Conservation (phyloP, 2,888 invertebrate genomes). For the Galeruca laticollis region DNA sequence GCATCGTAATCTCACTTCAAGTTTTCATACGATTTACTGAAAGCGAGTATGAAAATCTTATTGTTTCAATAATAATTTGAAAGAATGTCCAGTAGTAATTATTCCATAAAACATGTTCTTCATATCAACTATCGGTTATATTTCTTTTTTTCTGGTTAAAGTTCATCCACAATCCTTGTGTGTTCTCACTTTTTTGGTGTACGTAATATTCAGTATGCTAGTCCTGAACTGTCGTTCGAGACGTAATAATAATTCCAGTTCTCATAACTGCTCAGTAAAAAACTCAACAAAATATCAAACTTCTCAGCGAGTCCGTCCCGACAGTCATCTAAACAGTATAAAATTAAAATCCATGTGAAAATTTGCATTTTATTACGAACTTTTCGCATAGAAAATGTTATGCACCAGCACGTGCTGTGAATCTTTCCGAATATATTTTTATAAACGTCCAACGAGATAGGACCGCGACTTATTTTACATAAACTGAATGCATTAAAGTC, state of each 20-base stretch:
- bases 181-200: not conserved
- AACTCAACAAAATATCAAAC: constrained; percentile 24
- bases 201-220: not conserved
- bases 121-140: no score
- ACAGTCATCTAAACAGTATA: constrained; percentile 38
- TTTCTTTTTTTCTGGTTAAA: no score
- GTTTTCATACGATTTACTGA: no score
- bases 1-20: no score
- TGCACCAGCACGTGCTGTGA: constrained; percentile 30
- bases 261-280: constrained; percentile 2
- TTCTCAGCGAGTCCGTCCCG: constrained; percentile 29
- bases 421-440: constrained; percentile 19
- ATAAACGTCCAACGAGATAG: not conserved
- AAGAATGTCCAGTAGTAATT: no score
- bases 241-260: constrained; percentile 1
- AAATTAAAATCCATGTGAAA: constrained; percentile 39
- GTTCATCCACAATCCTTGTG: no score
- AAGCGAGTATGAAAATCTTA: no score
- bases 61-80: no score
- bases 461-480: not conserved
- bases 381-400: constrained; percentile 27
- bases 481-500: not conserved
- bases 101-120: no score
- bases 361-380: constrained; percentile 40
- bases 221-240: not conserved